These are phyloP conservation scores for Ctenicera cuprea DNA, from an alignment of 2,888 invertebrate species.

Conservation along the genomic window DNA sequence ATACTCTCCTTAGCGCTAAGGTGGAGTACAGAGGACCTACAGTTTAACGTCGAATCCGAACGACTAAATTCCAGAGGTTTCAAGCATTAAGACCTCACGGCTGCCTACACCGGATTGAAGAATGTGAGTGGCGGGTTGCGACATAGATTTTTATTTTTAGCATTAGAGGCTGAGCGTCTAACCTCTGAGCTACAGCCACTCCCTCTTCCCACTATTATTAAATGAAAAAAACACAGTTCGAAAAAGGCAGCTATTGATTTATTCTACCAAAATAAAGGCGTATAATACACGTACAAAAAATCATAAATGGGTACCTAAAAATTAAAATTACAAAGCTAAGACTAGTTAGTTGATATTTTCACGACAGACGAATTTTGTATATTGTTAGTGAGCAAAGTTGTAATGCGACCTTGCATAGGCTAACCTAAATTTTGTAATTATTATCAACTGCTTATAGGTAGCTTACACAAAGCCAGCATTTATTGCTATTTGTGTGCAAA, in stretches of 20 bases:
- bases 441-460: neutral
- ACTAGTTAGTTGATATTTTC: conserved; percentile 65
- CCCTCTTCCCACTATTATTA: too few species aligned
- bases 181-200: too few species aligned
- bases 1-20: too few species aligned
- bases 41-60: too few species aligned
- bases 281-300: conserved; percentile 63
- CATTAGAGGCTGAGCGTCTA: too few species aligned
- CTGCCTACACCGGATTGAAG: too few species aligned
- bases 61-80: too few species aligned
- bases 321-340: conserved; percentile 66
- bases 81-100: too few species aligned
- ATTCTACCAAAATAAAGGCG: conserved; percentile 69
- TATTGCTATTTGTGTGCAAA: conserved; percentile 46
- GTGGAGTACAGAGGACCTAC: too few species aligned
- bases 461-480: conserved; percentile 24
- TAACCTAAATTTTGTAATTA: neutral
- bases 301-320: conserved; percentile 56
- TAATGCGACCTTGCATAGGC: conserved; percentile 12
- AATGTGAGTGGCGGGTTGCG: too few species aligned
- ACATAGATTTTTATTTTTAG: too few species aligned
- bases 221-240: conserved; percentile 43
- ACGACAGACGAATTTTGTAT: conserved; percentile 56
- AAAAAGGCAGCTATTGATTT: conserved; percentile 70
- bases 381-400: conserved; percentile 65